Conservation (phyloP, 1,140 invertebrate genomes). For the Colletes latitarsis region DNA sequence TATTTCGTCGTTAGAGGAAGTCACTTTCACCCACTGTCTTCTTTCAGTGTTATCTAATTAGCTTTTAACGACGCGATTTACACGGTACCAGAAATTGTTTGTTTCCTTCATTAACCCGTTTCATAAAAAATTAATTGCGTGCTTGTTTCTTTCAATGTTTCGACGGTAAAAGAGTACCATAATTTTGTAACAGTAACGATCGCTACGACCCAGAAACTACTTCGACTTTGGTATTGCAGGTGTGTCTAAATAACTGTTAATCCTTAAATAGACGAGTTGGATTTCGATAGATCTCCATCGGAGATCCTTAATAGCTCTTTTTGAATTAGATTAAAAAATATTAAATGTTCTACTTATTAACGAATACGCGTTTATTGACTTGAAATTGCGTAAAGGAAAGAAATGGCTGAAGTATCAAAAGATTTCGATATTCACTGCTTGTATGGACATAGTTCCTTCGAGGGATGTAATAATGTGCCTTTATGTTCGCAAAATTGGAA, state of each 20-base stretch:
- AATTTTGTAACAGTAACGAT: neutral
- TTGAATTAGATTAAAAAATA: no score
- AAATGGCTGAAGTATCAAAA: neutral
- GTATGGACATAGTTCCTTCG: neutral
- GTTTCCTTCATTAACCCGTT: neutral
- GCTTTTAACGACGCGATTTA: neutral
- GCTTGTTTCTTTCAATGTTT: neutral
- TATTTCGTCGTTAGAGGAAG: neutral
- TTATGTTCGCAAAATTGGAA: constrained; percentile 6
- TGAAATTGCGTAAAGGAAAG: neutral
- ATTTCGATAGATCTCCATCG: no score
- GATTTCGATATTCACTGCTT: neutral
- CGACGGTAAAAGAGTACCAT: neutral
- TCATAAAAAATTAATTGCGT: neutral
- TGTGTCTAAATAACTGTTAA: neutral
- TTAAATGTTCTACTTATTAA: no score
- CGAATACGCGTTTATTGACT: neutral
- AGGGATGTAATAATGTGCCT: neutral
- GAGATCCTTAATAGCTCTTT: no score
- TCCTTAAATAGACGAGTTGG: no score
- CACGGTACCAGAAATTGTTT: neutral
- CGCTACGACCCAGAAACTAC: neutral
- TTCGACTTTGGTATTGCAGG: neutral
- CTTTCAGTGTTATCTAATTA: neutral
- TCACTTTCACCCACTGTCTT: constrained; percentile 8